Evolutionary conservation across 2,797 vertebrate genomes (phyloP), one percentile per base, ranked within the genome.

Genomic region (Xiphorhynchus erythropygius): DNA sequence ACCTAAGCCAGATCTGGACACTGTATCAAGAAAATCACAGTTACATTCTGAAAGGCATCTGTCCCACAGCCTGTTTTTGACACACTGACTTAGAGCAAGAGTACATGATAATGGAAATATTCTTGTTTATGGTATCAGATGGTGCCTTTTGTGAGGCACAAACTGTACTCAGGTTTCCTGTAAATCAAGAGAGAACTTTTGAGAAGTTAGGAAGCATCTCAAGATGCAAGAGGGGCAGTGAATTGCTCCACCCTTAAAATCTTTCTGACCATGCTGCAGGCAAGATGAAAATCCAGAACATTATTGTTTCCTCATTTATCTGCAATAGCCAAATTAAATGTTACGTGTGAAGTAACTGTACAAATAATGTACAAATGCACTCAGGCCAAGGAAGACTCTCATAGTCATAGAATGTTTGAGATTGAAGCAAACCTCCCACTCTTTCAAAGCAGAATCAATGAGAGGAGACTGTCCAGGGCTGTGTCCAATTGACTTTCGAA

Each of bases 1-100:
- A 87, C 53, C 82, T 46, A 87, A 90, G 92, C 90, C 93, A 91
- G 68, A 55, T 65, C 56, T 90, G 46, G 70, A 90, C 64, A 30
- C 41, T 68, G 30, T 49, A 32, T 83, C 46, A 69, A 60, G 75
- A 42, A 28, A n/a, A 89, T 83, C 50, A 62, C 50, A 60, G 71
- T 63, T 71, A 59, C 1, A 2, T 87, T 52, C 56, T 83, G 82
- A 62, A 56, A 78, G 24, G 50, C 42, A 22, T 68, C 59, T 94
- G 32, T 90, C 68, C 53, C 42, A 46, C 41, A 47, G 24, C 21
- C 67, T 18, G 11, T 17, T 90, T 85, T 70, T 90, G 47, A 64
- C 41, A 64, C 13, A 6, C 3, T 68, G 44, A 46, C 50, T 56
- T 82, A 71, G 52, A 70, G 65, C 55, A 76, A 24, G 30, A 71